A percentile compares a stretch with the other conserved stretches of the same genome.
Evolutionary conservation across 1,140 invertebrate species (phyloP).

Genomic region (Rhopalosiphum padi): DNA sequence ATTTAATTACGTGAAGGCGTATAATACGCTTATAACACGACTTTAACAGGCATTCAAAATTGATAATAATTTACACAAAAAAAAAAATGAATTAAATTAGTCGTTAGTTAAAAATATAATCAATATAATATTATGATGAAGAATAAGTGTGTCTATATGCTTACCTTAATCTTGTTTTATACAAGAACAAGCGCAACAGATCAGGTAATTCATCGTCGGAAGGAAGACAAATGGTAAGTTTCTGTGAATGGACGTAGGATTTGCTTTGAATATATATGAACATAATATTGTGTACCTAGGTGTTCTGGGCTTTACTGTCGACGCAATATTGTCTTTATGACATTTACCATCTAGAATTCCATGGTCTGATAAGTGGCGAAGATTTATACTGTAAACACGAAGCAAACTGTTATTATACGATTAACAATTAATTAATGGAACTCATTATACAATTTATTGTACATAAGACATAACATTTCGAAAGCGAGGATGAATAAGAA

Average conservation of each 20-base stretch:
- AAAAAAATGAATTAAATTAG: not conserved
- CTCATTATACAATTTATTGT: not conserved
- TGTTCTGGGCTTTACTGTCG: slow-evolving; percentile 50
- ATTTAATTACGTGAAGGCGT: not conserved
- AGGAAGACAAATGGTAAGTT: slow-evolving; percentile 43
- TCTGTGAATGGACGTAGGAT: slow-evolving; percentile 5
- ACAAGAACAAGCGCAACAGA: not conserved
- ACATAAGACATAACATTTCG: not conserved
- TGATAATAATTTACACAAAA: not conserved
- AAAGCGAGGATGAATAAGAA: not conserved
- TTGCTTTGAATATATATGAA: not conserved
- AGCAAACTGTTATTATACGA: not conserved
- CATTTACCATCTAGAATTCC: slow-evolving; percentile 55
- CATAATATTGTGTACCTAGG: slow-evolving; percentile 6
- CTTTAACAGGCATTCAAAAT: slow-evolving; percentile 42
- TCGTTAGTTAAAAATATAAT: not conserved
- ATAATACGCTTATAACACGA: not conserved
- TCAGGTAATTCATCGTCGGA: not conserved
- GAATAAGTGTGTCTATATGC: not conserved
- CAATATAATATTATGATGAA: not conserved
- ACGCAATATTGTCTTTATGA: slow-evolving; percentile 30
- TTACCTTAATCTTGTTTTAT: not conserved
- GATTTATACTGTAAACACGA: slow-evolving; percentile 43
- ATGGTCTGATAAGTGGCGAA: slow-evolving; percentile 24
- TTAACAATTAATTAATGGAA: not conserved